A percentile compares a stretch with the other conserved stretches of the same genome.
Conservation (phyloP, 1,140 invertebrate species). For the Tetramorium simillimum region DNA sequence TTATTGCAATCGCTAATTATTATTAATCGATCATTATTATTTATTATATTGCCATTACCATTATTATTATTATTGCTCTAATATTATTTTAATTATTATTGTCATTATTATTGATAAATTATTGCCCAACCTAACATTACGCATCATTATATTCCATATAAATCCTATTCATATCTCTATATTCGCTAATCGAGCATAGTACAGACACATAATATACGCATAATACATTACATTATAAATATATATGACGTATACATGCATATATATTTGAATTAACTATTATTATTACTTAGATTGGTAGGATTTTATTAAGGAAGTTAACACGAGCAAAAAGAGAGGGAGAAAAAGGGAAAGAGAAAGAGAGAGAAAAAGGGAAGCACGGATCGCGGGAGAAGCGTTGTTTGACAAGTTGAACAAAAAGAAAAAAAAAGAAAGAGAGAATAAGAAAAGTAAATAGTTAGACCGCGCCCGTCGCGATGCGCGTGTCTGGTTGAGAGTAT, state of each 20-base stretch:
- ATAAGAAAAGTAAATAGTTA: constrained; percentile 66
- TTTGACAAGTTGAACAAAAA: constrained; percentile 80
- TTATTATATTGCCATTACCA: constrained; percentile 63
- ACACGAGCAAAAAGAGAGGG: constrained; percentile 41
- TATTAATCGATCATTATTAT: constrained; percentile 62
- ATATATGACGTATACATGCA: constrained; percentile 54
- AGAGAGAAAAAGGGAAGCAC: constrained; percentile 40
- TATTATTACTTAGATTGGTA: constrained; percentile 70
- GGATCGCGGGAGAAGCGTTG: constrained; percentile 58
- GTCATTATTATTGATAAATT: constrained; percentile 76
- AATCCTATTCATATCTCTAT: constrained; percentile 75
- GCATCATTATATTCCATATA: constrained; percentile 70
- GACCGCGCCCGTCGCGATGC: constrained; percentile 64
- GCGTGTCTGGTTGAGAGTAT: constrained; percentile 82
- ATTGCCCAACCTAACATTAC: constrained; percentile 63
- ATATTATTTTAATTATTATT: constrained; percentile 73
- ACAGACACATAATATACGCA: constrained; percentile 59
- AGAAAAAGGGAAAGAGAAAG: constrained; percentile 28
- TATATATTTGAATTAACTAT: constrained; percentile 63
- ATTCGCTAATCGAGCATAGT: constrained; percentile 71
- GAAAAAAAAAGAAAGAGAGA: constrained; percentile 72
- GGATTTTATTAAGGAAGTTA: constrained; percentile 73
- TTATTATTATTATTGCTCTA: constrained; percentile 44
- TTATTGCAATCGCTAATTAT: constrained; percentile 61
- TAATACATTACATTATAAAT: constrained; percentile 65